These are phyloP conservation scores for Leguminivora glycinivorella DNA, from an alignment of 1,140 invertebrate genomes.

Conservation along the genomic window DNA sequence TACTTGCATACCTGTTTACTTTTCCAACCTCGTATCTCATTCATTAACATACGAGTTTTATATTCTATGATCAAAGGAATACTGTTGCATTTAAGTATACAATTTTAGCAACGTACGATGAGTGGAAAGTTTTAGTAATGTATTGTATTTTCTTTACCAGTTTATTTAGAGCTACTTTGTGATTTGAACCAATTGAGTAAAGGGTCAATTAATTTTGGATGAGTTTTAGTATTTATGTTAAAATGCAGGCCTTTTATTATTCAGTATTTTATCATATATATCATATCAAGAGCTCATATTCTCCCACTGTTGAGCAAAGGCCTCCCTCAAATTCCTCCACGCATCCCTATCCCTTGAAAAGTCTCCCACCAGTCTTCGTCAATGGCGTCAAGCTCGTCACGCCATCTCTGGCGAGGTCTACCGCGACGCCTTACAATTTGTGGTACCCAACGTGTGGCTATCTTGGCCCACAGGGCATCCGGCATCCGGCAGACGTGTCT, in stretches of 20 bases:
- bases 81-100: not conserved
- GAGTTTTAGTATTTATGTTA: not conserved
- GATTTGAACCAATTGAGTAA: not conserved
- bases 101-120: not conserved
- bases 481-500: no score
- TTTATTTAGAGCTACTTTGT: not conserved
- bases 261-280: not conserved
- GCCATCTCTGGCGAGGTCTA: no score
- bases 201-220: not conserved
- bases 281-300: no score
- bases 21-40: not conserved
- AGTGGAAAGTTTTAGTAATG: not conserved
- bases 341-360: no score
- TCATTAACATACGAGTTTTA: not conserved
- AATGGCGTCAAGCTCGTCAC: no score
- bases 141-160: not conserved
- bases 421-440: no score
- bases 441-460: no score
- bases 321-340: no score
- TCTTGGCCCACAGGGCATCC: no score
- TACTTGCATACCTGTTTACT: not conserved
- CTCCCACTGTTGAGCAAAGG: no score
- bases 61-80: not conserved
- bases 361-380: no score
- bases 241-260: constrained; percentile 2